Evolutionary conservation across 2,113 vertebrate species (phyloP).

Genomic region (Semnornis frantzii): DNA sequence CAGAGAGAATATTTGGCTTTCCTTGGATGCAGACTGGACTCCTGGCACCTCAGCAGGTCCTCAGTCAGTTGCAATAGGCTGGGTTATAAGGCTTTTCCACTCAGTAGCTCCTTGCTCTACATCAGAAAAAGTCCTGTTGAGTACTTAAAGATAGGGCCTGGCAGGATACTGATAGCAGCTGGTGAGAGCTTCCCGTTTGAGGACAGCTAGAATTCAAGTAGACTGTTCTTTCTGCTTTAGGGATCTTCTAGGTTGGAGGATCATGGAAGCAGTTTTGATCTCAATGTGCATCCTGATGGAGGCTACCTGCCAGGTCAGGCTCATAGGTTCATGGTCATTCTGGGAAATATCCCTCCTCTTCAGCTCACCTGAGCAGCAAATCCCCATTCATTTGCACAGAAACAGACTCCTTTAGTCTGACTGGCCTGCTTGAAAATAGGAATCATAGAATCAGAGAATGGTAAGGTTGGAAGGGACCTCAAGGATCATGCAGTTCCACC

Average conservation of each 20-base stretch:
- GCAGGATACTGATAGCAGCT: neutral
- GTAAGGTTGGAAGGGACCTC: too few relatives aligned
- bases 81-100: neutral
- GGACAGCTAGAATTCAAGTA: neutral
- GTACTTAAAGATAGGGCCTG: neutral
- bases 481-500: too few relatives aligned
- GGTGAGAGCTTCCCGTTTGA: neutral
- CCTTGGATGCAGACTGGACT: neutral
- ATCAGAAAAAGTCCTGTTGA: neutral
- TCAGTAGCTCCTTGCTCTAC: neutral
- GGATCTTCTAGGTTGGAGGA: neutral
- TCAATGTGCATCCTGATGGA: neutral
- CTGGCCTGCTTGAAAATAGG: neutral
- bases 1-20: neutral
- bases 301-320: neutral
- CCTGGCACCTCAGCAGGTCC: neutral
- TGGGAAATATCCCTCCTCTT: neutral
- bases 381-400: neutral
- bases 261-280: neutral
- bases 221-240: neutral
- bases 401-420: neutral
- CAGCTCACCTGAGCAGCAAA: neutral
- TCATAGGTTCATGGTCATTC: neutral
- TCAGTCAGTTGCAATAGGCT: neutral
- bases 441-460: too few relatives aligned